A percentile compares a stretch with the other conserved stretches of the same genome.
These are phyloP conservation scores for Sphaeridia pumilis DNA, from an alignment of 2,888 invertebrate species.

Conservation along the genomic window DNA sequence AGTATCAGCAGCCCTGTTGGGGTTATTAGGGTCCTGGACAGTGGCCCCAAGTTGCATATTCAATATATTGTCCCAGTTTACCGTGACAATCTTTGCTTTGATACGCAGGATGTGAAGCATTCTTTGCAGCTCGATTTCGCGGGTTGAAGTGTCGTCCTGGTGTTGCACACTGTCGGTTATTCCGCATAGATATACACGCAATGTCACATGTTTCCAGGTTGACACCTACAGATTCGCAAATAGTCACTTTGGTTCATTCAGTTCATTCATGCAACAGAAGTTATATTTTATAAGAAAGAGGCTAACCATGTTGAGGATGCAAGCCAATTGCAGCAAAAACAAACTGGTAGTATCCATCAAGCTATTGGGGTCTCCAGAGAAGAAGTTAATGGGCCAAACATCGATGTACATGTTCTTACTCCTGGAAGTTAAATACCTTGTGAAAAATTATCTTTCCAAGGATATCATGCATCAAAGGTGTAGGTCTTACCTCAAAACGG, in stretches of 20 bases:
- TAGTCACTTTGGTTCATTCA: conserved; percentile 2
- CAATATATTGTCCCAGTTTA: conserved; percentile 44
- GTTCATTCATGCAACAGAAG: not conserved
- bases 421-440: conserved; percentile 39
- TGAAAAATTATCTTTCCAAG: not conserved
- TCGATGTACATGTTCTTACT: conserved; percentile 68
- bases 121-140: conserved; percentile 41
- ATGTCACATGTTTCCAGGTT: conserved; percentile 71
- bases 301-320: conserved; percentile 74
- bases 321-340: conserved; percentile 93
- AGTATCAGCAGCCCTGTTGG: conserved; percentile 21
- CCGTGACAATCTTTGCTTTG: conserved; percentile 58
- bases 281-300: not conserved
- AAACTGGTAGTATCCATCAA: conserved; percentile 77
- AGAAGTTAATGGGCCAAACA: conserved; percentile 93
- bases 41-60: conserved; percentile 26
- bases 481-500: conserved; percentile 52
- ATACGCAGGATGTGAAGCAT: conserved; percentile 76
- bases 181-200: conserved; percentile 77
- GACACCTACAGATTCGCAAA: conserved; percentile 45
- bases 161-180: conserved; percentile 36
- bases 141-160: conserved; percentile 36
- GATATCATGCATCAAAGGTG: not conserved
- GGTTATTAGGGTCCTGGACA: conserved; percentile 22
- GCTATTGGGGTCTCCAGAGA: conserved; percentile 61